phyloP scores from a whole-genome alignment of 2,797 vertebrate species.

The Denticeps clupeoides region DNA sequence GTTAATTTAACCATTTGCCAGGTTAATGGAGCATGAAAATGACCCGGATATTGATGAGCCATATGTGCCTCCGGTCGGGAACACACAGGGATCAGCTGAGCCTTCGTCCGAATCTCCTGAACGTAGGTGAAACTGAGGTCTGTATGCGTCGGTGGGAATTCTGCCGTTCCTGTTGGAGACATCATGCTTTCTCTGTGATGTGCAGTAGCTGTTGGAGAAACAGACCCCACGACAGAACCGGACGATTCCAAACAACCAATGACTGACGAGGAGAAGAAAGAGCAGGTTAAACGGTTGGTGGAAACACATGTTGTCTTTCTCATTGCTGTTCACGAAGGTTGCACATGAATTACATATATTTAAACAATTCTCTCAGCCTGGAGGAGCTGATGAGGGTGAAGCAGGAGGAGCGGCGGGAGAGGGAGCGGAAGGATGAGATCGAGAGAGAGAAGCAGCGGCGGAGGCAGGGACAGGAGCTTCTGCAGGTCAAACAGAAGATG shows the following conservation, averaged over 20 bases:
- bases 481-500: conserved; percentile 70
- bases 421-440: conserved; percentile 77
- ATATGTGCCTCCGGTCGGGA: conserved; percentile 51
- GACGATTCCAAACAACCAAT: conserved; percentile 45
- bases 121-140: conserved; percentile 30
- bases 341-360: not conserved
- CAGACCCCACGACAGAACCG: conserved; percentile 12
- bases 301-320: not conserved
- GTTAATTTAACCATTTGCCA: conserved; percentile 24
- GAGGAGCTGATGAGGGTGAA: conserved; percentile 80
- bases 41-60: conserved; percentile 82
- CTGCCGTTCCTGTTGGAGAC: not conserved
- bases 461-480: conserved; percentile 80
- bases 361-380: conserved; percentile 51
- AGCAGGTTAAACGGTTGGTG: conserved; percentile 77
- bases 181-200: not conserved
- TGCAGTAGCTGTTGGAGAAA: conserved; percentile 20
- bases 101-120: conserved; percentile 34
- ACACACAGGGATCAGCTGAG: conserved; percentile 31
- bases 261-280: conserved; percentile 75
- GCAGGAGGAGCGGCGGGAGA: conserved; percentile 76
- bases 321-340: not conserved
- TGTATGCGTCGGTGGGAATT: not conserved
- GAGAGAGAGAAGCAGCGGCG: conserved; percentile 77
- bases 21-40: conserved; percentile 86